Evolutionary conservation across 2,113 vertebrate genomes (phyloP).

Genomic region (Tachycineta bicolor): DNA sequence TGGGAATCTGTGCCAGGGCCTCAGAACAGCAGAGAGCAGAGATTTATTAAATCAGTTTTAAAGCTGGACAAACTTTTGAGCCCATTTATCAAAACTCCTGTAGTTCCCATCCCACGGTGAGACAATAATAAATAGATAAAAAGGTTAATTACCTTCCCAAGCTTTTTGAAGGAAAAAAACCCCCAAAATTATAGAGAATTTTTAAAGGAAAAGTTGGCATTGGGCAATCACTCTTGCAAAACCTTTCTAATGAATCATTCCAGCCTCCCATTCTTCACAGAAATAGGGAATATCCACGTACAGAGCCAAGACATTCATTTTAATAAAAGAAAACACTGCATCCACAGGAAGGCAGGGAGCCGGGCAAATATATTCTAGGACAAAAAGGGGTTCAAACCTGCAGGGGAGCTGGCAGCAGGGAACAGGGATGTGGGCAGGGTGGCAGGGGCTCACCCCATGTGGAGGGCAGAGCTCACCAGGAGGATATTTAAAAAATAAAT

Average conservation of each 20-base stretch:
- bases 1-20: not conserved
- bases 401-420: not conserved
- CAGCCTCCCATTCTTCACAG: not conserved
- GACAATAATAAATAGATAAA: not conserved
- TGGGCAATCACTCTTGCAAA: not conserved
- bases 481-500: too few species aligned
- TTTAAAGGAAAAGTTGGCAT: not conserved
- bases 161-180: not conserved
- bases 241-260: not conserved
- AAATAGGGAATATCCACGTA: not conserved
- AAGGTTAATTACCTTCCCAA: not conserved
- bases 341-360: not conserved
- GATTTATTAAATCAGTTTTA: not conserved
- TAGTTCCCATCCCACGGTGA: not conserved
- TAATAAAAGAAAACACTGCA: not conserved
- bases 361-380: not conserved
- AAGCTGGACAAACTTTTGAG: not conserved
- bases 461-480: not conserved
- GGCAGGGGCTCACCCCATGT: rapidly evolving
- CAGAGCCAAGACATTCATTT: not conserved
- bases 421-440: not conserved
- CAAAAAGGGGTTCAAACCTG: not conserved
- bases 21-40: not conserved
- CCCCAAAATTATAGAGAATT: not conserved
- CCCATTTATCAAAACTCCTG: not conserved